phyloP scores from a whole-genome alignment of 2,797 vertebrate species.

The Intellagama lesueurii region DNA sequence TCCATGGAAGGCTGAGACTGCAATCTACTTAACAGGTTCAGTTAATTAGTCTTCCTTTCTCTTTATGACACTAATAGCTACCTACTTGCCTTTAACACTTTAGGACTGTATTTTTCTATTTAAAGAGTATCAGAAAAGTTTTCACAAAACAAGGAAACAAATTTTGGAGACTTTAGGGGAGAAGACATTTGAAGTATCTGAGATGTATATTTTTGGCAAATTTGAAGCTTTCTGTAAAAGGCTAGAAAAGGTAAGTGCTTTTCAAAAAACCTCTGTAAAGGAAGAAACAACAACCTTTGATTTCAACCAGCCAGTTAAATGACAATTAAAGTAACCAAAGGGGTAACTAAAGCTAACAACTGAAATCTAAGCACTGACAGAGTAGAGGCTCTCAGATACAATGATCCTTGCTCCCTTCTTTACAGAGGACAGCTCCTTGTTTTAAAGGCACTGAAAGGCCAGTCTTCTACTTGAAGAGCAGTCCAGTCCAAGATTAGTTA shows the following conservation, averaged over 20 bases:
- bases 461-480: neutral
- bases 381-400: neutral
- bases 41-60: neutral
- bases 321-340: neutral
- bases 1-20: neutral
- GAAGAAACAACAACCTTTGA: neutral
- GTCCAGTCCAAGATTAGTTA: neutral
- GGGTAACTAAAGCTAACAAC: neutral
- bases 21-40: neutral
- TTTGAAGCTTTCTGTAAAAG: slow-evolving; percentile 85
- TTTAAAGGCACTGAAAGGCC: neutral
- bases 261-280: neutral
- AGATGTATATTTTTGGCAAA: slow-evolving; percentile 85
- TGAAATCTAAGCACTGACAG: neutral
- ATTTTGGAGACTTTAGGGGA: slow-evolving; percentile 73
- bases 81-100: neutral
- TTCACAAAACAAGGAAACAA: slow-evolving; percentile 79
- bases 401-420: neutral
- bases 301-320: neutral
- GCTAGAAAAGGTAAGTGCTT: slow-evolving; percentile 82
- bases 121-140: slow-evolving; percentile 84
- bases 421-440: neutral
- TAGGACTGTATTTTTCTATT: slow-evolving; percentile 83
- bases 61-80: neutral
- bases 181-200: slow-evolving; percentile 82